Base-by-base conservation (phyloP, 1,140 invertebrate genomes). In the Leptopilina boulardi region DNA sequence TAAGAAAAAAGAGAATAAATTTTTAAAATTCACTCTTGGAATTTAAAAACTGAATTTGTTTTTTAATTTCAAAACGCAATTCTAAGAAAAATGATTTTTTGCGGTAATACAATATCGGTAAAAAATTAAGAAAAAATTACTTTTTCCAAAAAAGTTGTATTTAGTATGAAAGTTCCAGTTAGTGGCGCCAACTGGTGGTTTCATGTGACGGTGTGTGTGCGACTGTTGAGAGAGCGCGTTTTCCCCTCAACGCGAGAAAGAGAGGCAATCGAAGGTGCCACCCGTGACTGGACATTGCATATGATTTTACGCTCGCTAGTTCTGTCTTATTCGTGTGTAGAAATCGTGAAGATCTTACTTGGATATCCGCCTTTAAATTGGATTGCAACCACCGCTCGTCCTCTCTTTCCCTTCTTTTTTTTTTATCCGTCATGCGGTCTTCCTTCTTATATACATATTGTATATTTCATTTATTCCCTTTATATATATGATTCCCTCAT, bases 311-410 rank as follows among this genome's bases (percentile, higher is more conserved):
- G 90, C 85, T 87, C 85, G 83, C 82, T 86, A 86, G 74, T 78
- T 78, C 85, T 84, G 87, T 89, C 89, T 88, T 89, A 89, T 89
- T 89, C 89, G 89, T 91, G 90, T 91, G 89, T 91, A 91, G 90
- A 91, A 91, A 91, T 90, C 90, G 89, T 91, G 89, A 91, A 91
- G 90, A 91, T 91, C 89, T 89, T 85, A 86, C 84, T 84, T 88
- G 88, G 90, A 91, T 91, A 91, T 91, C 87, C 86, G 88, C 87
- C 89, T 87, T 87, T 89, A 90, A 91, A 91, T 91, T 91, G 87
- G 89, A 91, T 90, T 90, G 89, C 89, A 87, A 83, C 86, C 86
- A 87, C 84, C 85, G 84, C n/a, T n/a, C 81, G 84, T 84, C 83
- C 80, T 85, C 83, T 84, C 78, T 84, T 80, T 74, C 80, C 82